Evolutionary conservation across 2,888 invertebrate species (phyloP).

Genomic region (Glaucopsyche alexis): DNA sequence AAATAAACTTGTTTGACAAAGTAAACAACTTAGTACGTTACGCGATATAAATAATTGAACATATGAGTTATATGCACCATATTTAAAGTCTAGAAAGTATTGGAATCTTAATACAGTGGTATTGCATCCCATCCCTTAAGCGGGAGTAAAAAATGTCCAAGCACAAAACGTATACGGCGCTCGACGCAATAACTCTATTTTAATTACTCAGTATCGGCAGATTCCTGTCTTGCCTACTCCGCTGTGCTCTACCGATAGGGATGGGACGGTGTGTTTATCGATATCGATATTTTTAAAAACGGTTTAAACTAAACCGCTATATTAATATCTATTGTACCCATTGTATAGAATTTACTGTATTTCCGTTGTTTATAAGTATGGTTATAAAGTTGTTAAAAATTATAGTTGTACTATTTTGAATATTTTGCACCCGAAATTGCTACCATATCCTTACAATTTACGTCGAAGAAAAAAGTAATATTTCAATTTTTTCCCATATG

Average conservation of each 20-base stretch:
- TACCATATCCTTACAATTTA: no score
- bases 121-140: slow-evolving; percentile 35
- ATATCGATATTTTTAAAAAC: slow-evolving; percentile 30
- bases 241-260: slow-evolving; percentile 67
- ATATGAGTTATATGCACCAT: not conserved
- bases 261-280: slow-evolving; percentile 43
- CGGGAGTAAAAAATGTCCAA: slow-evolving; percentile 39
- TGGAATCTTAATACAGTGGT: slow-evolving; percentile 35
- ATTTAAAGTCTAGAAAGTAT: slow-evolving; percentile 33
- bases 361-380: no score
- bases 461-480: no score
- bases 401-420: no score
- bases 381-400: no score
- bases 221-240: slow-evolving; percentile 76
- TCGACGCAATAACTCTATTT: slow-evolving; percentile 76
- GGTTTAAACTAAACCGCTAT: no score
- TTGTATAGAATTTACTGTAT: no score
- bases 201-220: slow-evolving; percentile 79
- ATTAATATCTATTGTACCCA: no score
- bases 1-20: no score
- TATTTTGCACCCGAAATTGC: no score
- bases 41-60: not conserved
- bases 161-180: slow-evolving; percentile 46
- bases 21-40: no score
- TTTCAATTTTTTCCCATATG: no score